Conservation (phyloP, 2,113 vertebrate genomes). For the Poicephalus gulielmi region DNA sequence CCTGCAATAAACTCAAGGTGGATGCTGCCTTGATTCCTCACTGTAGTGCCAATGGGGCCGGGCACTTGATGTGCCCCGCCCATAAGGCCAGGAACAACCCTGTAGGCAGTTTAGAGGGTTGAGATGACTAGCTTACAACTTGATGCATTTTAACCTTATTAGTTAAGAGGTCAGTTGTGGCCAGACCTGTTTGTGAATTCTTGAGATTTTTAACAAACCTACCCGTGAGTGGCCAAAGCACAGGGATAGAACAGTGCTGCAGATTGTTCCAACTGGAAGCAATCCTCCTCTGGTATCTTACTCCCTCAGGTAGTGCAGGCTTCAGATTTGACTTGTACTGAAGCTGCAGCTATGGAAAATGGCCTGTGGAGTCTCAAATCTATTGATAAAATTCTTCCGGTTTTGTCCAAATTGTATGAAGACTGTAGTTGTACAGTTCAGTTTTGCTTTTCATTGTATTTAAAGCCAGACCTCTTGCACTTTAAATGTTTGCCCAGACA, state of each 20-base stretch:
- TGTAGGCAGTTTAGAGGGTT: not conserved
- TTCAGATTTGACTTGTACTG: not conserved
- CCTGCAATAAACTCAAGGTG: not conserved
- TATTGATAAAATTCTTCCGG: not conserved
- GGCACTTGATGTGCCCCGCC: not conserved
- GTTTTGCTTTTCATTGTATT: not conserved
- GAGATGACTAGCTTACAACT: not conserved
- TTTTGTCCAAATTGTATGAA: not conserved
- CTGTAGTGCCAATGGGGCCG: not conserved
- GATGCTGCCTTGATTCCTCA: not conserved
- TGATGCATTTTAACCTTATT: not conserved
- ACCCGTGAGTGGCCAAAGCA: not conserved
- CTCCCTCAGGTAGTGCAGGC: not conserved
- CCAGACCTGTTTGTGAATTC: slow-evolving; percentile 53
- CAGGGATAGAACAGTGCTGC: not conserved
- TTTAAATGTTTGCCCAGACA: not conserved
- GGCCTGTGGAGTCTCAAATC: not conserved
- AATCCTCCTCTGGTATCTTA: not conserved
- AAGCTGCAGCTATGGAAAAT: not conserved
- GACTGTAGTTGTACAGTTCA: not conserved
- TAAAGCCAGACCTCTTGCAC: not conserved
- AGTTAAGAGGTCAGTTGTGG: not conserved
- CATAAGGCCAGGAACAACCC: not conserved
- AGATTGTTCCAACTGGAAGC: not conserved
- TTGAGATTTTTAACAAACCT: slow-evolving; percentile 27